Evolutionary conservation across 1,140 invertebrate species (phyloP).

Genomic region (Drosophila athabasca): DNA sequence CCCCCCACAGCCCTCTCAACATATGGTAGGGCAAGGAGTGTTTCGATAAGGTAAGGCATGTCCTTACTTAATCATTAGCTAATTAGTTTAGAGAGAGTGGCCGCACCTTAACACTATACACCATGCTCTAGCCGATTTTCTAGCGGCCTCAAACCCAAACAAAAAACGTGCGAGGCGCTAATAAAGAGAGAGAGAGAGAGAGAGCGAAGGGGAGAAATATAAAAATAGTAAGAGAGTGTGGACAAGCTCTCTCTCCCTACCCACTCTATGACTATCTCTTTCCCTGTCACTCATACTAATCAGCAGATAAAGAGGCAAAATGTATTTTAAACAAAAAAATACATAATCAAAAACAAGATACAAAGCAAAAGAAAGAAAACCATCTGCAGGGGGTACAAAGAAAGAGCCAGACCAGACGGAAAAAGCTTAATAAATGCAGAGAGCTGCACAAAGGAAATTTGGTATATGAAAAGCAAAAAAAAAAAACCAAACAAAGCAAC

Average conservation of each 20-base stretch:
- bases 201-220: not conserved
- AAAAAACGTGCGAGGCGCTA: slow-evolving; percentile 34
- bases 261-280: not conserved
- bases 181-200: not conserved
- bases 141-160: slow-evolving; percentile 52
- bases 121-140: slow-evolving; percentile 30
- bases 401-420: slow-evolving; percentile 14
- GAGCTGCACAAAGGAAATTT: slow-evolving; percentile 38
- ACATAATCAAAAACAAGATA: slow-evolving; percentile 25
- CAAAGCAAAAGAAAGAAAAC: slow-evolving; percentile 13
- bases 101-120: no score
- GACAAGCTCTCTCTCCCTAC: not conserved
- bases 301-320: slow-evolving; percentile 10
- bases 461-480: slow-evolving; percentile 23
- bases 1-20: not conserved
- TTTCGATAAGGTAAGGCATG: no score
- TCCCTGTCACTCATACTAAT: slow-evolving; percentile 5
- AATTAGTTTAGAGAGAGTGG: no score
- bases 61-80: no score
- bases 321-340: slow-evolving; percentile 23
- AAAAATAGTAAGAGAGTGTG: not conserved
- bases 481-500: slow-evolving; percentile 6
- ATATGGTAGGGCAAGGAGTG: no score
- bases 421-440: slow-evolving; percentile 18
- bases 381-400: no score